Evolutionary conservation across 2,113 vertebrate genomes (phyloP).

Genomic region (Lagopus muta): DNA sequence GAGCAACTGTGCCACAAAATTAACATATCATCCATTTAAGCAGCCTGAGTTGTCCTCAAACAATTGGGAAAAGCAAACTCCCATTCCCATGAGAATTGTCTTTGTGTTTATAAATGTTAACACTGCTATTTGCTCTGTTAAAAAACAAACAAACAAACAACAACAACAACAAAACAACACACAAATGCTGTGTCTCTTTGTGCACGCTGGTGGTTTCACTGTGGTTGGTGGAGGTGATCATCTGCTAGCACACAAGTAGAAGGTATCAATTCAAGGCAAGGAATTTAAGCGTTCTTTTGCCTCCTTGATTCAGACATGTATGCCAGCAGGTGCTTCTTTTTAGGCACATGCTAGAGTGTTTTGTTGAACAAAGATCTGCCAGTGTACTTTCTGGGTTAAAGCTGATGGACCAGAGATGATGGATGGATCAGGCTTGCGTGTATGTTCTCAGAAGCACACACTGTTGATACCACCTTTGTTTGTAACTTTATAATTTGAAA

Average conservation of each 20-base stretch:
- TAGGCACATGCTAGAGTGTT: background rate
- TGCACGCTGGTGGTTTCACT: background rate
- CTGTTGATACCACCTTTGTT: background rate
- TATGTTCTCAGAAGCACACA: fast-evolving
- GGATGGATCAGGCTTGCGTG: background rate
- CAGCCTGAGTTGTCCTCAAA: background rate
- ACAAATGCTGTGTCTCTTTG: background rate
- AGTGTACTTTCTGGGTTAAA: background rate
- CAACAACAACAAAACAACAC: too few relatives aligned
- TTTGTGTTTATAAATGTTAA: background rate
- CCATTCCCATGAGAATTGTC: background rate
- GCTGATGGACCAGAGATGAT: background rate
- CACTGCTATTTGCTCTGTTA: background rate
- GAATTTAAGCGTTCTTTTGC: background rate
- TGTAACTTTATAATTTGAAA: background rate
- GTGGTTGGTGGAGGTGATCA: fast-evolving
- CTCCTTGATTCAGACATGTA: background rate
- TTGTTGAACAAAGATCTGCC: background rate
- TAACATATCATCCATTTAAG: background rate
- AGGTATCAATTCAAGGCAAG: fast-evolving
- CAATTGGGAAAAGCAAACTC: background rate
- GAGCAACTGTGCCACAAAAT: background rate
- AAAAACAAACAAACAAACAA: background rate
- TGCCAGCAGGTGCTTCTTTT: fast-evolving
- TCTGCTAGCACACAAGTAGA: background rate